Percentiles rank a stretch among this genome's conserved stretches.
phyloP scores from a whole-genome alignment of 2,888 invertebrate genomes.

The Harmothoe impar region DNA sequence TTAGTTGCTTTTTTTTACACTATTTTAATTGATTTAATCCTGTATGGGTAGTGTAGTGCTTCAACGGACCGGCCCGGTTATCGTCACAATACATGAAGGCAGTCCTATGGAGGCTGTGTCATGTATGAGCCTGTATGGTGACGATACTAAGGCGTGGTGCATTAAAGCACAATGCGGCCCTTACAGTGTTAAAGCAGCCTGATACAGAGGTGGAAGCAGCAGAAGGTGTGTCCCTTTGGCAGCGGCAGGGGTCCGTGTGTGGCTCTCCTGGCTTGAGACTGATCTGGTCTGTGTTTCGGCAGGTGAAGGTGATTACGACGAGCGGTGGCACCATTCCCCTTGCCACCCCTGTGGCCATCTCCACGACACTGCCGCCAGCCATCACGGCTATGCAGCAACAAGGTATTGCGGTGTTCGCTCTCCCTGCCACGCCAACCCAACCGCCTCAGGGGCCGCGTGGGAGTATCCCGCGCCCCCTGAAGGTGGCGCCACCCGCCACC shows the following conservation, averaged over 20 bases:
- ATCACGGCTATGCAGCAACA: slow-evolving; percentile 86
- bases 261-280: slow-evolving; percentile 55
- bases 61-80: too few relatives aligned
- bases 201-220: too few relatives aligned
- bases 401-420: slow-evolving; percentile 72
- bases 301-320: slow-evolving; percentile 87
- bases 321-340: slow-evolving; percentile 82
- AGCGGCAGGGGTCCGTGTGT: slow-evolving; percentile 3
- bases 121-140: too few relatives aligned
- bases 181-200: too few relatives aligned
- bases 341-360: slow-evolving; percentile 86
- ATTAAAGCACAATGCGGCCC: too few relatives aligned
- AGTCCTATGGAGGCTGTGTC: too few relatives aligned
- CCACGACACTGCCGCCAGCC: slow-evolving; percentile 86
- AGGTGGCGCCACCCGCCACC: not conserved
- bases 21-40: too few relatives aligned
- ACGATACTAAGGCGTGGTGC: too few relatives aligned
- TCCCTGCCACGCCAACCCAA: slow-evolving; percentile 53
- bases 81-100: too few relatives aligned
- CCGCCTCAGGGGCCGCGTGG: slow-evolving; percentile 4
- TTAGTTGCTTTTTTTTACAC: too few relatives aligned
- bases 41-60: too few relatives aligned
- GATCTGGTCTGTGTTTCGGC: slow-evolving; percentile 72
- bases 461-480: not conserved
- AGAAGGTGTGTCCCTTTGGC: not conserved